Evolutionary conservation across 2,888 invertebrate genomes (phyloP).

Genomic region (Drosophila bunnanda): DNA sequence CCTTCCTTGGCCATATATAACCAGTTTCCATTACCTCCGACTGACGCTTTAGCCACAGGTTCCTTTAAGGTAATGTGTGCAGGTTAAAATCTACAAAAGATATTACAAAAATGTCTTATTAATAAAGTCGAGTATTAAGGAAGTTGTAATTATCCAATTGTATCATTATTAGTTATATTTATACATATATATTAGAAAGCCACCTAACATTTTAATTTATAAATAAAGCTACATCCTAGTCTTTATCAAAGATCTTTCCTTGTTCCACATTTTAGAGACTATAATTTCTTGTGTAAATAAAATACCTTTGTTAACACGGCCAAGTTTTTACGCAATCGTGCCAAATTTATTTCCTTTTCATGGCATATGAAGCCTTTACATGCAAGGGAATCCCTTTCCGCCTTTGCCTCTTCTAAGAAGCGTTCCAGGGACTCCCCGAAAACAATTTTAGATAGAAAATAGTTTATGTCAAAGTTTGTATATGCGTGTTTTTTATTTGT

Average conservation of each 20-base stretch:
- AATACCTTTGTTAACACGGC: background rate
- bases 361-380: background rate
- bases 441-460: conserved; percentile 7
- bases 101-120: background rate
- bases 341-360: background rate
- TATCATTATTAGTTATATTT: too few species aligned
- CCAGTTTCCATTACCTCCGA: conserved; percentile 7
- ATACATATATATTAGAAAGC: too few species aligned
- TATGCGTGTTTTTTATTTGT: conserved; percentile 11
- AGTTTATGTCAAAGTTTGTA: conserved; percentile 9
- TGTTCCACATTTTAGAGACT: background rate
- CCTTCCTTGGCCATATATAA: conserved; percentile 5
- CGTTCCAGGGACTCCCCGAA: background rate
- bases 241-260: background rate
- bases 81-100: background rate
- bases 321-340: conserved; percentile 1
- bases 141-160: too few species aligned
- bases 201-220: too few species aligned
- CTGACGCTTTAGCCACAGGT: background rate
- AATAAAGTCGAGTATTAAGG: background rate
- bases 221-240: background rate
- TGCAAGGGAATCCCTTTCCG: background rate
- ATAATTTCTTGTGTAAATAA: background rate
- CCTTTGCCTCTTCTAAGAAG: background rate
- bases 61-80: background rate